These are phyloP conservation scores for Philaethria dido DNA, from an alignment of 2,888 invertebrate genomes.

Conservation along the genomic window DNA sequence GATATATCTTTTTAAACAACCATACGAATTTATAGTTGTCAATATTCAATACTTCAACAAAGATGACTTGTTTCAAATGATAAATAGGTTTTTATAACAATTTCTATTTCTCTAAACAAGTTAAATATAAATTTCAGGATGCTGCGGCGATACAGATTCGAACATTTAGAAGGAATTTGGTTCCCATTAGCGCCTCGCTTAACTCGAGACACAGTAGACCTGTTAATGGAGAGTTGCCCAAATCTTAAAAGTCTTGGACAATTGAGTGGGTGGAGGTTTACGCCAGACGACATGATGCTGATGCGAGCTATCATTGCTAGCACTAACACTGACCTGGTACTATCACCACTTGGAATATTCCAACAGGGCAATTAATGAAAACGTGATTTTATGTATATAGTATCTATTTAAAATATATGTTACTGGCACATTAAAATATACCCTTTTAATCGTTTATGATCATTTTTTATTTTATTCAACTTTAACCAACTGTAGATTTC, in stretches of 20 bases:
- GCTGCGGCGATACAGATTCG: conserved; percentile 86
- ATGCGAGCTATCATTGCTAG: conserved; percentile 86
- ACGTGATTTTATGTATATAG: conserved; percentile 14
- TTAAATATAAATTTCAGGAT: conserved; percentile 74
- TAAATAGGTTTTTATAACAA: too few species aligned
- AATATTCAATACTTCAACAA: too few species aligned
- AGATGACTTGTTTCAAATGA: too few species aligned
- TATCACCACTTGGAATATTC: conserved; percentile 85
- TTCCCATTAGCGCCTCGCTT: conserved; percentile 87
- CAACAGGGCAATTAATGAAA: conserved; percentile 59
- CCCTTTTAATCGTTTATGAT: background rate
- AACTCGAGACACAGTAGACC: conserved; percentile 85
- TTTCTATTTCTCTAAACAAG: conserved; percentile 14
- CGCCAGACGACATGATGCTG: conserved; percentile 86
- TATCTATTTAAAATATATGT: conserved; percentile 25
- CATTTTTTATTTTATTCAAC: background rate
- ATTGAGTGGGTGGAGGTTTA: conserved; percentile 87
- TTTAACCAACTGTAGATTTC: too few species aligned
- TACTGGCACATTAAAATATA: background rate
- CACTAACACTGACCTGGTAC: conserved; percentile 86
- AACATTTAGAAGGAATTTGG: conserved; percentile 86
- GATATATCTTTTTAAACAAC: too few species aligned
- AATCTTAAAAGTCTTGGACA: conserved; percentile 86
- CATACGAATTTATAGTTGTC: too few species aligned
- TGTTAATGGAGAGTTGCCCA: conserved; percentile 87